phyloP scores from a whole-genome alignment of 2,888 invertebrate species.

The Onchidella celtica region DNA sequence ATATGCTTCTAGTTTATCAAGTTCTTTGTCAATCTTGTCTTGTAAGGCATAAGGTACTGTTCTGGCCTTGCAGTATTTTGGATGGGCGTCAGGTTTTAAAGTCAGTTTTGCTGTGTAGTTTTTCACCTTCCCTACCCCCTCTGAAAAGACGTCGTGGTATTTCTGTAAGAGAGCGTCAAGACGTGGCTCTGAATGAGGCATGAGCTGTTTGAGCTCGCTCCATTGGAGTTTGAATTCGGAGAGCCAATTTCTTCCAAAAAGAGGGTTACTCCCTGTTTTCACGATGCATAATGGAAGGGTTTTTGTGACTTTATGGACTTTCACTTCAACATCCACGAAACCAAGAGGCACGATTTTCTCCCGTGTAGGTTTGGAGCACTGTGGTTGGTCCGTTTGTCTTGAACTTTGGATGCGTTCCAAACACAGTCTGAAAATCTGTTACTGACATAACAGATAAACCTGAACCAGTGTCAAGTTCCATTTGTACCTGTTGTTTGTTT shows the following conservation, averaged over 20 bases:
- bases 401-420: too few relatives aligned
- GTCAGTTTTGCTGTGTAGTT: not conserved
- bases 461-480: not conserved
- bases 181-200: not conserved
- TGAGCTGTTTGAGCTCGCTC: not conserved
- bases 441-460: not conserved
- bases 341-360: too few relatives aligned
- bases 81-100: not conserved
- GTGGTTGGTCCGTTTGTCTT: too few relatives aligned
- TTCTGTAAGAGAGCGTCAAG: not conserved
- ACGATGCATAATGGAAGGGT: not conserved
- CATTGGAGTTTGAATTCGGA: not conserved
- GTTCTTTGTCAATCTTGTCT: slow-evolving; percentile 37
- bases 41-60: not conserved
- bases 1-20: slow-evolving; percentile 20
- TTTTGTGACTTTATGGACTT: too few relatives aligned
- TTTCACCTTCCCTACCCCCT: not conserved
- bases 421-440: not conserved
- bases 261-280: not conserved
- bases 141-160: not conserved
- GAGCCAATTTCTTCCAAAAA: not conserved
- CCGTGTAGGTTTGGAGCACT: too few relatives aligned
- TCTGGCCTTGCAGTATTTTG: not conserved
- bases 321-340: too few relatives aligned
- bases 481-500: too few relatives aligned